Base-by-base conservation (phyloP, 2,113 vertebrate species). In the Ameiurus melas region DNA sequence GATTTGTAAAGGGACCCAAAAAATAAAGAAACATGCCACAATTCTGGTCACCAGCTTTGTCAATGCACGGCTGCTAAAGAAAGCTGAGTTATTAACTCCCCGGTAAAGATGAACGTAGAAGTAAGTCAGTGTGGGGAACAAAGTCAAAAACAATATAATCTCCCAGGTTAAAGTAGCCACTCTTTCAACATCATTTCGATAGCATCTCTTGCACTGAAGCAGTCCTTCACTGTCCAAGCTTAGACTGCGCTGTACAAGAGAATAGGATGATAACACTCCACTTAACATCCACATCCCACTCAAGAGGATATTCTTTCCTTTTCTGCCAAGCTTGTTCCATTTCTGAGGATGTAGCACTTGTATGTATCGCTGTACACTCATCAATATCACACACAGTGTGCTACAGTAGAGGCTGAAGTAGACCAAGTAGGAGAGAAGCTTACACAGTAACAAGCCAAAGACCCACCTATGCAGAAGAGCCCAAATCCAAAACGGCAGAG, bases 401-500 rank as follows among this genome's bases (percentile, higher is more conserved):
- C 95, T 95, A 5, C 93, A 92, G 55, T 95, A 96, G 90, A 96
- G 91, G 90, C 92, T 94, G 81, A 93, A 94, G 89, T 95, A 94
- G 64, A 95, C 79, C 3, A 94, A 0, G 27, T 92, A 95, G 43
- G 91, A 91, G 39, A 95, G 36, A 0, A 87, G 51, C 91, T 93
- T 95, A 91, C 95, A 96, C n/a, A 86, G 33, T 9, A 1, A 3
- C 0, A 88, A 6, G 17, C 93, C 94, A 79, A 95, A 93, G 73
- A 87, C 6, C 95, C 95, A 96, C 0, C 90, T 85, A 16, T 89
- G 87, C 9, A 91, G 90, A 39, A 95, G 92, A 51, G 94, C 92
- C 51, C 95, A 94, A 85, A 96, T 95, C 94, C 93, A 95, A 3
- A 95, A 1, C 0, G 95, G 95, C 86, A 96, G 89, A 47, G 93